Base-by-base conservation (phyloP, 92 coral and sea anemone genomes). In the Galaxea fascicularis region DNA sequence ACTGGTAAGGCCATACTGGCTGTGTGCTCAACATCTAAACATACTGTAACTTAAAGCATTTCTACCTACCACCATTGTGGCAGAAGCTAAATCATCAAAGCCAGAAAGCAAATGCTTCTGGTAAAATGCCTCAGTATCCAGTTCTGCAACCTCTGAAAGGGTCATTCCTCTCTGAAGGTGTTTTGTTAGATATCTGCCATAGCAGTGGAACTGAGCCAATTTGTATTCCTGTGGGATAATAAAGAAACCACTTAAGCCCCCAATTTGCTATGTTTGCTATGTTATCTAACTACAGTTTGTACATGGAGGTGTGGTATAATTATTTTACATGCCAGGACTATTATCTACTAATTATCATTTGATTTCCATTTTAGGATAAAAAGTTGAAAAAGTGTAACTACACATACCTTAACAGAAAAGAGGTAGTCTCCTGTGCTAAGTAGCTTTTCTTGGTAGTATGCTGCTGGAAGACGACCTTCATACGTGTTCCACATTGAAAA, bases 131-230 rank as follows among this genome's bases (percentile, higher is more conserved):
- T 92, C 93, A 74, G 90, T 57, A 65, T 89, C 69, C 24, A 63
- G 63, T 10, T 89, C 90, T 41, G 97, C 93, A 45, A 83, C 90
- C 14, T 89, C 82, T 46, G 80, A 90, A 35, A 94, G 89, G 9
- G 92, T 90, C 4, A 81, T 82, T 18, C 82, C 87, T 17, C 85
- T 35, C 22, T 85, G 83, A 58, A 88, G 82, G 13, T 92, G 35
- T 80, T 86, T 90, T 31, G 88, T 75, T 27, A 94, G 88, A 79
- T 87, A 96, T 65, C 98, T 87, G 9, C 97, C 95, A 89, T 90
- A 96, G 78, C 99, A 96, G 59, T 96, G 98, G 77, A 76, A 91
- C 86, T 94, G 94, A 12, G 99, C 99, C 31, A 94, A 83, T 85
- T 90, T 90, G 88, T 88, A 94, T 53, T 93, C 99, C 99, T 96